Percentiles rank a stretch among this genome's conserved stretches.
These are phyloP conservation scores for Neomorphus geoffroyi DNA, from an alignment of 2,797 vertebrate species.

Conservation along the genomic window DNA sequence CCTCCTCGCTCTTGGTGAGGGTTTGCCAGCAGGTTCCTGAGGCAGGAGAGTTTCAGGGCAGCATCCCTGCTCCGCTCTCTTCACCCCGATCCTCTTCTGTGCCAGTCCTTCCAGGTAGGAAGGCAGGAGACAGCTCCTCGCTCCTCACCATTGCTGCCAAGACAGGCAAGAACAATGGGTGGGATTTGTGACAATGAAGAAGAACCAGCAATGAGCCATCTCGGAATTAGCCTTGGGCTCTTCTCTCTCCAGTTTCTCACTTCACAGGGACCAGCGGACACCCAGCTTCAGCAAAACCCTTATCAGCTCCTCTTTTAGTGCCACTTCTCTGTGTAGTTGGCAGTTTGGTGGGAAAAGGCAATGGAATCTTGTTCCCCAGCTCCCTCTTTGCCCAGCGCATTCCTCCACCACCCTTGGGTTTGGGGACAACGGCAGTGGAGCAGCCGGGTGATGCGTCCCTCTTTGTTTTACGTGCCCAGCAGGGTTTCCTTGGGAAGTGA, in stretches of 20 bases:
- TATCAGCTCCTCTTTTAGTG: background rate
- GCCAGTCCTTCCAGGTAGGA: background rate
- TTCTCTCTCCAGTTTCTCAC: rapidly evolving
- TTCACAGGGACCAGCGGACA: rapidly evolving
- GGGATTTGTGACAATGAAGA: background rate
- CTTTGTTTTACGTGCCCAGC: rapidly evolving
- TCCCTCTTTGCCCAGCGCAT: background rate
- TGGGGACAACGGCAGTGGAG: background rate
- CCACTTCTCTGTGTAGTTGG: rapidly evolving
- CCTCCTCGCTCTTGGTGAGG: background rate
- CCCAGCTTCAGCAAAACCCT: background rate
- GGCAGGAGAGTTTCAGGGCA: background rate
- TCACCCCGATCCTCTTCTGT: background rate
- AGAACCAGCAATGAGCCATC: background rate
- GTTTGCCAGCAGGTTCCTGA: background rate
- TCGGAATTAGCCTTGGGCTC: background rate
- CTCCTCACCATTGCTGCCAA: rapidly evolving
- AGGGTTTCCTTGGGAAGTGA: background rate
- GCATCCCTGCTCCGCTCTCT: background rate
- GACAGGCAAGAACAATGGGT: background rate
- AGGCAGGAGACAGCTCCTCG: background rate
- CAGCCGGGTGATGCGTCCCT: background rate
- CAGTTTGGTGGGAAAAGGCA: background rate
- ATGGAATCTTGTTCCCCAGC: background rate
- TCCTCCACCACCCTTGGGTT: rapidly evolving